Conservation (phyloP, 2,888 invertebrate species). For the Acanthosepion esculentum region DNA sequence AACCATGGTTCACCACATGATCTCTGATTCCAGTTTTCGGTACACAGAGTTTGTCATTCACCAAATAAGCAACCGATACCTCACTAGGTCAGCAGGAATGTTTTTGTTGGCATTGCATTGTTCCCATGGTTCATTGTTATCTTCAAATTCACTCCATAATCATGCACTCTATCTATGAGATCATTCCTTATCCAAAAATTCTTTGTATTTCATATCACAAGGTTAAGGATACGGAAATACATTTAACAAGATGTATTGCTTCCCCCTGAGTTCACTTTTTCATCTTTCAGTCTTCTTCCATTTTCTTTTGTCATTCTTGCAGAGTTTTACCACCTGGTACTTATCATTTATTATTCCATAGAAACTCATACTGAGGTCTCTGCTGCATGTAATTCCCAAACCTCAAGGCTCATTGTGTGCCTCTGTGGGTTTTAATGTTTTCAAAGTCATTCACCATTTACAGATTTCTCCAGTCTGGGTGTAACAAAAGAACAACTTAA, state of each 20-base stretch:
- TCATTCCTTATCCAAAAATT: background rate
- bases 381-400: background rate
- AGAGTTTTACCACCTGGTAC: background rate
- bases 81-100: background rate
- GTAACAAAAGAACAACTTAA: background rate
- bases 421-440: background rate
- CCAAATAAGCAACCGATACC: background rate
- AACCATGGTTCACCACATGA: slow-evolving; percentile 49
- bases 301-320: background rate
- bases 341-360: background rate
- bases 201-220: background rate
- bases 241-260: background rate
- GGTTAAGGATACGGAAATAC: background rate
- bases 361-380: background rate
- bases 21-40: background rate
- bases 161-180: background rate
- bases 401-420: background rate
- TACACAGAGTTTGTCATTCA: background rate
- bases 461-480: background rate
- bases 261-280: background rate
- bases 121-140: background rate
- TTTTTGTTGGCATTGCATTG: background rate
- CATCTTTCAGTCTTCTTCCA: background rate
- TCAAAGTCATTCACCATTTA: background rate
- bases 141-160: background rate